Percentiles rank a stretch among this genome's conserved stretches.
Evolutionary conservation across 2,797 vertebrate genomes (phyloP).

Genomic region (Manis pentadactyla): DNA sequence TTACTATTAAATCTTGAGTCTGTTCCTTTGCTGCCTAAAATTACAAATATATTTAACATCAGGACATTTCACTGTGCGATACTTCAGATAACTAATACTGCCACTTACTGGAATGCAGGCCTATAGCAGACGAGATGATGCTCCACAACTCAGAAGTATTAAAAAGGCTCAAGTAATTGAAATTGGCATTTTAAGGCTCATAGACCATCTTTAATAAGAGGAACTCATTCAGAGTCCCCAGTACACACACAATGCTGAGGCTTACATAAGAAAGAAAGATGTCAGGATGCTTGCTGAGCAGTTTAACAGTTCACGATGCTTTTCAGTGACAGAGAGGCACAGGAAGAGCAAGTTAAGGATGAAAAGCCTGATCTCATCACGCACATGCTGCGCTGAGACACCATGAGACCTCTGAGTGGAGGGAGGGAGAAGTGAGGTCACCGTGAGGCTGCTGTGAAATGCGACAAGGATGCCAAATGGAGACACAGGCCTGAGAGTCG

Average conservation of each 20-base stretch:
- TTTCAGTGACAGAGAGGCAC: not conserved
- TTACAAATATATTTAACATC: constrained; percentile 52
- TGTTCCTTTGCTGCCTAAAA: constrained; percentile 96
- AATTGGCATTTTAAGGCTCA: not conserved
- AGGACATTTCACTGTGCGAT: not conserved
- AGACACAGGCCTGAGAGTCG: not conserved
- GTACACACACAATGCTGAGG: not conserved
- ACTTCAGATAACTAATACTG: constrained; percentile 1
- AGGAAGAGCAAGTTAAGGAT: not conserved
- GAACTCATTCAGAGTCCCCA: not conserved
- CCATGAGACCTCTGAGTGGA: not conserved
- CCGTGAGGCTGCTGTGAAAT: not conserved
- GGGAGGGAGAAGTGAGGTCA: not conserved
- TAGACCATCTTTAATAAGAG: not conserved
- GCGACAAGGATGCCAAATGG: too few relatives aligned
- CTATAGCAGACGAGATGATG: not conserved
- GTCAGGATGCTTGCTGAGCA: not conserved
- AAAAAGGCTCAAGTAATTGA: not conserved
- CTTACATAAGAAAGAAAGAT: not conserved
- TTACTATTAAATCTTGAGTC: constrained; percentile 97
- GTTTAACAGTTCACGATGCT: not conserved
- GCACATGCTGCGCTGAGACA: not conserved
- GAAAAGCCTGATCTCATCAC: not conserved
- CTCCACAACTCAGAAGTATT: not conserved
- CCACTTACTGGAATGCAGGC: not conserved